Conservation (phyloP, 2,797 vertebrate genomes). For the Triplophysa yarkandensis region DNA sequence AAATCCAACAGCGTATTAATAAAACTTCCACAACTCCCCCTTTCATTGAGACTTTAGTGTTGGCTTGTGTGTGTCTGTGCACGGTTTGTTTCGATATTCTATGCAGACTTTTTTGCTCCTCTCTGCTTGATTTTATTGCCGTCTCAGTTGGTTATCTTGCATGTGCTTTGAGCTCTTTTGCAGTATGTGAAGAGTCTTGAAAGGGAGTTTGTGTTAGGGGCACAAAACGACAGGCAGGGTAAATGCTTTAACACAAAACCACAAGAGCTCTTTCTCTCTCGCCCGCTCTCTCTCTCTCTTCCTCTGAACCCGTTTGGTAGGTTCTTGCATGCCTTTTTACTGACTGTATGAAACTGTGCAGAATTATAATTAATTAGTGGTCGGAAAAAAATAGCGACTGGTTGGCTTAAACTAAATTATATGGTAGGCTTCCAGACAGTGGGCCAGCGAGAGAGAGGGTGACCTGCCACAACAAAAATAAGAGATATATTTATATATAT, state of each 20-base stretch:
- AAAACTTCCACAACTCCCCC: neutral
- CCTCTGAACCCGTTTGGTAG: conserved; percentile 63
- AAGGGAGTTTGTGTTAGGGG: conserved; percentile 52
- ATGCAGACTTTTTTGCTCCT: conserved; percentile 10
- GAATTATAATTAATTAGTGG: conserved; percentile 85
- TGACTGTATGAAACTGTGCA: conserved; percentile 80
- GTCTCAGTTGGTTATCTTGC: conserved; percentile 41
- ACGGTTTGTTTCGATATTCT: conserved; percentile 15
- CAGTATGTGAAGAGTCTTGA: conserved; percentile 51
- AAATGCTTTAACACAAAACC: conserved; percentile 59
- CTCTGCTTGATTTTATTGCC: conserved; percentile 43
- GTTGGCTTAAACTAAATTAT: conserved; percentile 81
- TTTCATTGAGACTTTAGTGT: conserved; percentile 25
- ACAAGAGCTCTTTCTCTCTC: conserved; percentile 49
- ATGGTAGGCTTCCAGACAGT: conserved; percentile 77
- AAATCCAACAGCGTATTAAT: conserved; percentile 1
- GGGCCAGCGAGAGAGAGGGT: conserved; percentile 70
- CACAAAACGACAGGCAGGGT: conserved; percentile 52
- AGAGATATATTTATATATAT: conserved; percentile 10
- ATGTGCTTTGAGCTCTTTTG: conserved; percentile 46
- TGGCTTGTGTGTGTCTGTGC: conserved; percentile 25
- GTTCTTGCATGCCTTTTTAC: conserved; percentile 77
- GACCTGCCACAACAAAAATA: conserved; percentile 65
- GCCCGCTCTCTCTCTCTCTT: conserved; percentile 15
- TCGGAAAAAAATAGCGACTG: conserved; percentile 82